Base-by-base conservation (phyloP, 2,113 vertebrate species). In the Euleptes europaea region DNA sequence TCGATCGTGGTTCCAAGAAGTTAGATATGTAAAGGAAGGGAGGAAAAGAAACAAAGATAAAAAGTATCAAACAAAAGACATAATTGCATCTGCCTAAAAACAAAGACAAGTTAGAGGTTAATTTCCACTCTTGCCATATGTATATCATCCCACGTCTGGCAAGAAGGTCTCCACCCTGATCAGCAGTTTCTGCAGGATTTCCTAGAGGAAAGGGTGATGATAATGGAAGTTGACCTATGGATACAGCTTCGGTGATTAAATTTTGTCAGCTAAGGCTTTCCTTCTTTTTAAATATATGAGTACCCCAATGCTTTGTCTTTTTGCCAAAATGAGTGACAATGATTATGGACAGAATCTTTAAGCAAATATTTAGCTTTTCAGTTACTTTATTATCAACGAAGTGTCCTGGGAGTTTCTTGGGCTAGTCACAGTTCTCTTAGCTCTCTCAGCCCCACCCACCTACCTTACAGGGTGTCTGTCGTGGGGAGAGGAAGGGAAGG, bases 171-270 rank as follows among this genome's bases (percentile, higher is more conserved):
- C 66, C 57, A 83, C 66, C 86, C 71, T 88, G 0, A 86, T 88
- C 38, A 87, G 65, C 40, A 84, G 28, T 79, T 86, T 60, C 84
- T 23, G 89, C 2, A 47, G 44, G 65, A 85, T 86, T 93, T 93
- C 83, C 71, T 76, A 82, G 40, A 88, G 33, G 35, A 78, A 87
- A 87, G 44, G 23, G 38, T 75, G 35, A 84, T 44, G 31, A 79
- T 86, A 14, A 87, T 44, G 80, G 76, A 84, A 89, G 81, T 63
- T 86, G 54, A 33, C 21, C n/a, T 57, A 89, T 84, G 86, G 80
- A 70, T 31, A 17, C 4, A 63, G 67, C 67, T 83, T 86, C 81
- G 86, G 74, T 78, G 40, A 85, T 82, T 91, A n/a, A 51, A n/a
- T 78, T 65, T 47, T 15, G 33, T 78, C 28, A 83, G 1, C 3